These are phyloP conservation scores for Callorhinus ursinus DNA, from an alignment of 2,113 vertebrate genomes.

Conservation along the genomic window DNA sequence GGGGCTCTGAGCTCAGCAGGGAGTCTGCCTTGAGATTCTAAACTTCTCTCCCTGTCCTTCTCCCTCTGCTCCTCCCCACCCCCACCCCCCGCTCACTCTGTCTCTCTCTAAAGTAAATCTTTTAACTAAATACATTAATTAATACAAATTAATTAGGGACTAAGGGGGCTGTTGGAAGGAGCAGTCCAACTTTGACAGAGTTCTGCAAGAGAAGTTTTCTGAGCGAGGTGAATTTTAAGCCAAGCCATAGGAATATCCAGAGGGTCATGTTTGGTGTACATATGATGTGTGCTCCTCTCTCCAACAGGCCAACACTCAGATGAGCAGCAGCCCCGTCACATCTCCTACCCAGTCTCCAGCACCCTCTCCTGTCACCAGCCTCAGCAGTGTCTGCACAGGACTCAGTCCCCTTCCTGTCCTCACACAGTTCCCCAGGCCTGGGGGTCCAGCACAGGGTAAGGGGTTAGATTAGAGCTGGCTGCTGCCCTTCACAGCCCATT, in stretches of 20 bases:
- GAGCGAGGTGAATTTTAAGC: background rate
- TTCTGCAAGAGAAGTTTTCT: conserved; percentile 26
- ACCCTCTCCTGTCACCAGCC: conserved; percentile 94
- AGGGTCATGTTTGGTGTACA: background rate
- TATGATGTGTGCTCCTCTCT: conserved; percentile 6
- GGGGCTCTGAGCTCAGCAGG: background rate
- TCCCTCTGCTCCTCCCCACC: background rate
- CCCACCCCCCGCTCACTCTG: background rate
- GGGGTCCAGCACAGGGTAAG: conserved; percentile 95
- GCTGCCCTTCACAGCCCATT: background rate
- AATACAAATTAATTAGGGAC: background rate
- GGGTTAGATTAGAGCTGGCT: background rate
- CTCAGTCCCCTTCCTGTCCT: conserved; percentile 95
- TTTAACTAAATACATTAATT: background rate
- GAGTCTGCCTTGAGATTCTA: background rate
- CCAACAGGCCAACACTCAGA: conserved; percentile 91
- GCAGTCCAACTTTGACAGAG: background rate
- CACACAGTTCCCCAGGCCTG: conserved; percentile 94
- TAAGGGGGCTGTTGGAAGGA: background rate
- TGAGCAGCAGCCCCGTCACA: conserved; percentile 94
- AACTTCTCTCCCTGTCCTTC: background rate
- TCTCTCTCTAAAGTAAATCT: background rate
- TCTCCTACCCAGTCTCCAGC: conserved; percentile 97
- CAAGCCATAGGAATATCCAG: background rate
- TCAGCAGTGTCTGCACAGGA: conserved; percentile 94